These are phyloP conservation scores for Poeciliopsis gracilis DNA, from an alignment of 2,797 vertebrate genomes.

Conservation along the genomic window DNA sequence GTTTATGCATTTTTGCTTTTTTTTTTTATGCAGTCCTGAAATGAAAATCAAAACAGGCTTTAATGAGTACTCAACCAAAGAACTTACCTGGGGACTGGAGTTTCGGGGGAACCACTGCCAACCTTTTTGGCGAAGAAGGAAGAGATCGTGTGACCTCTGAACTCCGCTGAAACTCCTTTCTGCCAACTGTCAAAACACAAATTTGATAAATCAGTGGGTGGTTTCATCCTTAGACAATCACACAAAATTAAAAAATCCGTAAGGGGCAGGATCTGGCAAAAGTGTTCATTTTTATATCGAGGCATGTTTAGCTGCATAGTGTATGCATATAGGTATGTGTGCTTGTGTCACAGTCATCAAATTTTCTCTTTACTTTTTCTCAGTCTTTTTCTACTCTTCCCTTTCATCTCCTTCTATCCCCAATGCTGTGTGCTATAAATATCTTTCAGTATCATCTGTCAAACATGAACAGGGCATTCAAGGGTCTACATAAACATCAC, in stretches of 20 bases:
- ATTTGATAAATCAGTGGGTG: constrained; percentile 6
- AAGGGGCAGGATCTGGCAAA: not conserved
- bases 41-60: not conserved
- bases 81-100: constrained; percentile 92
- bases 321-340: not conserved
- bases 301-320: not conserved
- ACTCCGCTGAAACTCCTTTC: constrained; percentile 92
- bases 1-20: not conserved
- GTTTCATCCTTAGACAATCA: not conserved
- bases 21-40: not conserved
- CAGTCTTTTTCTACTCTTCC: constrained; percentile 31
- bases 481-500: constrained; percentile 21
- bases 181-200: constrained; percentile 80
- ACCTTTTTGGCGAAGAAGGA: constrained; percentile 91
- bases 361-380: constrained; percentile 32
- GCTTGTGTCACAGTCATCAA: constrained; percentile 7
- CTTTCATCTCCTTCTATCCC: constrained; percentile 45
- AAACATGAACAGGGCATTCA: constrained; percentile 37
- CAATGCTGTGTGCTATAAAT: constrained; percentile 49
- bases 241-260: not conserved
- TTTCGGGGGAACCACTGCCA: constrained; percentile 86
- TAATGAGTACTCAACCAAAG: not conserved
- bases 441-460: constrained; percentile 45
- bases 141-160: constrained; percentile 85
- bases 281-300: not conserved